A percentile compares a stretch with the other conserved stretches of the same genome.
phyloP scores from a whole-genome alignment of 2,113 vertebrate genomes.

The Thalassarche chlororhynchos region DNA sequence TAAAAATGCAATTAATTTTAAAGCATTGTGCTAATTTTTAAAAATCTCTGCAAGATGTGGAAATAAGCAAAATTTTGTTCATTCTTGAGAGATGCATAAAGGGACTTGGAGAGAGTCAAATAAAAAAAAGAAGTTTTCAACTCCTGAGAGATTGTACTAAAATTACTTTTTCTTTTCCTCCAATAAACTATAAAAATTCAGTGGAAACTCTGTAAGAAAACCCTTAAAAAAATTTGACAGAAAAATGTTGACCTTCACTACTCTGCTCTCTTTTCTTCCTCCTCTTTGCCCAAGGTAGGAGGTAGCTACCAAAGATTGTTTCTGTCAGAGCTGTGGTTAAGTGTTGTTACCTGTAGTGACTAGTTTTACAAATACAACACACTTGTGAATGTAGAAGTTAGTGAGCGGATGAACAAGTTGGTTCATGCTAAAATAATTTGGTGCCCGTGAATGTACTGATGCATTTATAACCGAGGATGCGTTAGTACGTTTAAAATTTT shows the following conservation, averaged over 20 bases:
- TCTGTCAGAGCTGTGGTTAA: background rate
- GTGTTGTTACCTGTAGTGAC: background rate
- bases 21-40: background rate
- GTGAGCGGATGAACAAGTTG: background rate
- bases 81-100: background rate
- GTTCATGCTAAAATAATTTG: background rate
- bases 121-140: background rate
- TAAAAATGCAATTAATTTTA: constrained; percentile 37
- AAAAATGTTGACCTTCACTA: background rate
- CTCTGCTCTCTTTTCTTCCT: background rate
- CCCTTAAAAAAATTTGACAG: background rate
- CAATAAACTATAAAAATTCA: background rate
- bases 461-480: background rate
- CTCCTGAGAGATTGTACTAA: background rate
- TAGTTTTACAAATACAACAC: background rate
- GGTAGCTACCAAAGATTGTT: background rate
- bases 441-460: background rate
- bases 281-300: background rate
- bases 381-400: background rate
- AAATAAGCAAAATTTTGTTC: background rate
- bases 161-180: background rate
- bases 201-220: background rate
- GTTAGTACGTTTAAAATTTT: background rate
- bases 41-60: background rate
- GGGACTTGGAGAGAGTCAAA: background rate